Evolutionary conservation across 2,888 invertebrate species (phyloP), one percentile per base, ranked within the genome.

Genomic region (Drosophila differens): DNA sequence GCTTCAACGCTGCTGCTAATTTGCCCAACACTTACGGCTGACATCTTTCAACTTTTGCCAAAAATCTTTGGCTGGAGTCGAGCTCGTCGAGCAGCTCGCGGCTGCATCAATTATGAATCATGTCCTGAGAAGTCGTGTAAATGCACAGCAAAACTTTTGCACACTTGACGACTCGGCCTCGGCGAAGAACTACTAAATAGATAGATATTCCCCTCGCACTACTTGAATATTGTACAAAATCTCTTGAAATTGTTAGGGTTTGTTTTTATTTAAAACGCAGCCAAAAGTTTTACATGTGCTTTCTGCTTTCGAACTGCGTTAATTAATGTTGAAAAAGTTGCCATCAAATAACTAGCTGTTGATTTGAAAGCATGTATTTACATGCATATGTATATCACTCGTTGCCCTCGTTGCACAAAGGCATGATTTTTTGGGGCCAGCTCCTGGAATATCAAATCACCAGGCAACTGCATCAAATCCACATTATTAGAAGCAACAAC

Each of bases 51-150:
- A 83, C 74, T 84, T 79, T 74, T 64, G 67, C 54, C 71, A 80
- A 62, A 69, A 70, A 75, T 81, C 84, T 81, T 83, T 61, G n/a
- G 37, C 62, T 22, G 33, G 52, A 86, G 83, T 83, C 22, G 47
- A 25, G 47, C 82, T 85, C 73, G 70, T 54, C 76, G 70, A 74
- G 59, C 59, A 75, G 76, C 77, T 76, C 79, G 82, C 83, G 83
- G 77, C 82, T 70, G 88, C 85, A 85, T 85, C 90, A 89, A 89
- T 85, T 85, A 85, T 85, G 85, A 84, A 89, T 74, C 82, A 58
- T 63, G 70, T 70, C 64, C 73, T 58, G 65, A 72, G 68, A 78
- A 82, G 85, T 80, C 80, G 75, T 80, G 73, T 70, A 89, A 87
- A 80, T 85, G 80, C 85, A 80, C 75, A 85, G 72, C 74, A 54